Conservation (phyloP, 2,113 vertebrate genomes). For the Procavia capensis region DNA sequence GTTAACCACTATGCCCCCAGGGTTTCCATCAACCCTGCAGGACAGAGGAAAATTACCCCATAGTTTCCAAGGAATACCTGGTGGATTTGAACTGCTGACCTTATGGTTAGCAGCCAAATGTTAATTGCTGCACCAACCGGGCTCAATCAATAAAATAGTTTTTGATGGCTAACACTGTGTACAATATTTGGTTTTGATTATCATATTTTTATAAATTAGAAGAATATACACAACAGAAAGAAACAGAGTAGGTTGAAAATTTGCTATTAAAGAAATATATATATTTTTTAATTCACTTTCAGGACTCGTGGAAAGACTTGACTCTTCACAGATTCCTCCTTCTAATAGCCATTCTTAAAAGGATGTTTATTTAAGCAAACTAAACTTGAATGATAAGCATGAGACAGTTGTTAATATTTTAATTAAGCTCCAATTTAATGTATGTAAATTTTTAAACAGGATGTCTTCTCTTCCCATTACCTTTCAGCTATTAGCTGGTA, state of each 20-base stretch:
- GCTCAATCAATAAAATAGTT: not conserved
- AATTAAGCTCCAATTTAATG: not conserved
- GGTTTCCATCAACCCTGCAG: no score
- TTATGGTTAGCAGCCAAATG: no score
- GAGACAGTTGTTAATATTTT: not conserved
- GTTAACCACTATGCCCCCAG: no score
- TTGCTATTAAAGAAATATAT: not conserved
- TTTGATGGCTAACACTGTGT: not conserved
- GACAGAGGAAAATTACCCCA: no score
- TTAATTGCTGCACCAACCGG: no score
- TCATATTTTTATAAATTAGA: not conserved
- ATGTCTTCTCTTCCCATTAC: not conserved
- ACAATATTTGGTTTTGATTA: not conserved
- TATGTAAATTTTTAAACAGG: not conserved
- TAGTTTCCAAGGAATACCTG: no score
- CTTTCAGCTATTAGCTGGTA: constrained; percentile 94
- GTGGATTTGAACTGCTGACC: no score
- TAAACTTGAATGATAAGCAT: not conserved
- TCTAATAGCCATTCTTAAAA: not conserved
- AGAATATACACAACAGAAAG: constrained; percentile 1
- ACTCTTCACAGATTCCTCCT: not conserved
- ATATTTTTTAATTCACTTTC: constrained; percentile 3
- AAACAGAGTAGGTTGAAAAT: constrained; percentile 20
- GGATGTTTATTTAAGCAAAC: not conserved
- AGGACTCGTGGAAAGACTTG: not conserved